Percentiles rank a stretch among this genome's conserved stretches.
phyloP scores from a whole-genome alignment of 2,888 invertebrate species.

The Neocrepidodera transversa region DNA sequence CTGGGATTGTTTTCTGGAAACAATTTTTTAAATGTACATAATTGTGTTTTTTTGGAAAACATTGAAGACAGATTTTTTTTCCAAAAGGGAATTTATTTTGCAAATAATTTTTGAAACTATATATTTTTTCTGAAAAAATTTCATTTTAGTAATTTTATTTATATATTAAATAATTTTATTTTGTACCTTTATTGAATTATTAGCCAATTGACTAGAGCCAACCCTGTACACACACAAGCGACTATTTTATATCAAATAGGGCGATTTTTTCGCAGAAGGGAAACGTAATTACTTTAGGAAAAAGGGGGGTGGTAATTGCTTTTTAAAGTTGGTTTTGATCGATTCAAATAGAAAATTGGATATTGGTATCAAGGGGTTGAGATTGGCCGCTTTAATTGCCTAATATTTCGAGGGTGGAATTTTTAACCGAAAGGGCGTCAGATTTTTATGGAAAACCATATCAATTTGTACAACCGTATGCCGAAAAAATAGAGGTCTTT shows the following conservation, averaged over 20 bases:
- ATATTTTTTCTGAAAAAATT: no score
- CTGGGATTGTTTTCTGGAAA: no score
- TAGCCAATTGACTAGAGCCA: neutral
- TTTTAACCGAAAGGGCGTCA: conserved; percentile 14
- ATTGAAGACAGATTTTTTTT: no score
- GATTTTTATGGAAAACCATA: conserved; percentile 3
- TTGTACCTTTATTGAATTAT: no score
- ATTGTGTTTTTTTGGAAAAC: no score
- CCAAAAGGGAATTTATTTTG: no score
- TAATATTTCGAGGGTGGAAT: conserved; percentile 18
- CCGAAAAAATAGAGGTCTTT: no score
- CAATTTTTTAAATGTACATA: no score
- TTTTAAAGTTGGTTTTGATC: conserved; percentile 55
- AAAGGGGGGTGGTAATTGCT: conserved; percentile 58
- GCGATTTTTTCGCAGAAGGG: conserved; percentile 51
- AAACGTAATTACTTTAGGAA: conserved; percentile 58
- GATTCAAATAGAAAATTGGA: conserved; percentile 44
- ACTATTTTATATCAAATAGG: conserved; percentile 36
- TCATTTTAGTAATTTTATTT: no score
- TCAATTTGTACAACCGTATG: no score
- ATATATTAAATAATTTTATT: no score
- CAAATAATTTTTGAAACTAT: no score
- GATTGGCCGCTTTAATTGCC: conserved; percentile 40
- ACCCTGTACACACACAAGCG: conserved; percentile 27
- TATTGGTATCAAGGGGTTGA: conserved; percentile 36